phyloP scores from a whole-genome alignment of 1,140 invertebrate genomes.

The Hylaeus anthracinus region DNA sequence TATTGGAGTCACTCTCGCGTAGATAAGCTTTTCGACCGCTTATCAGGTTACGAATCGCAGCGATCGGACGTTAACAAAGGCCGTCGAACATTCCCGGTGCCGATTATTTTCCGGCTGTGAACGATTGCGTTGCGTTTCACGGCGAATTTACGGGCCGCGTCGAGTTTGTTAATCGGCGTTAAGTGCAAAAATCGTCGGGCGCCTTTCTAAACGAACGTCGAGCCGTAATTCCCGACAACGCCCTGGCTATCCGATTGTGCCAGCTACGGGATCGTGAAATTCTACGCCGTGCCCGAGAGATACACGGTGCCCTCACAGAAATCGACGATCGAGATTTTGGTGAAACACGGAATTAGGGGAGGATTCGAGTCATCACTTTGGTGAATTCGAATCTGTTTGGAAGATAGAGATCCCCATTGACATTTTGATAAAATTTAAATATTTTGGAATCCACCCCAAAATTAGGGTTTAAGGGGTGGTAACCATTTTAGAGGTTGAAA shows the following conservation, averaged over 20 bases:
- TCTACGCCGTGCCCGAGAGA: neutral
- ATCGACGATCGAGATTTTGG: no score
- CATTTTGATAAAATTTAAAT: no score
- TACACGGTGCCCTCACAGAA: neutral
- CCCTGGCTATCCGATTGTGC: neutral
- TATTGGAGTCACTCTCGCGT: constrained; percentile 1
- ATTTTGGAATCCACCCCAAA: no score
- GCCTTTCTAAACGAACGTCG: constrained; percentile 1
- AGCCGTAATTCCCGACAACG: neutral
- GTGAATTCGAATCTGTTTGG: no score
- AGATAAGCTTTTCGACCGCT: constrained; percentile 8
- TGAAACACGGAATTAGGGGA: no score
- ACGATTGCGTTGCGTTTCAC: constrained; percentile 20
- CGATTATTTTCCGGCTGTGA: constrained; percentile 6
- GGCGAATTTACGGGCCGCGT: constrained; percentile 18
- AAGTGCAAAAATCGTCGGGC: neutral
- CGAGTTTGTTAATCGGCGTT: constrained; percentile 17
- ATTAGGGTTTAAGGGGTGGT: no score
- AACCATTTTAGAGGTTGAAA: no score
- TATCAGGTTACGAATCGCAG: constrained; percentile 6
- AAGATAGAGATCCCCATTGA: no score
- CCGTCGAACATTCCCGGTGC: constrained; percentile 8
- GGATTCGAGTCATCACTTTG: no score
- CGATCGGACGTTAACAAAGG: constrained; percentile 19
- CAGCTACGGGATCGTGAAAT: neutral